Base-by-base conservation (phyloP, 2,797 vertebrate species). In the Lophius americanus region DNA sequence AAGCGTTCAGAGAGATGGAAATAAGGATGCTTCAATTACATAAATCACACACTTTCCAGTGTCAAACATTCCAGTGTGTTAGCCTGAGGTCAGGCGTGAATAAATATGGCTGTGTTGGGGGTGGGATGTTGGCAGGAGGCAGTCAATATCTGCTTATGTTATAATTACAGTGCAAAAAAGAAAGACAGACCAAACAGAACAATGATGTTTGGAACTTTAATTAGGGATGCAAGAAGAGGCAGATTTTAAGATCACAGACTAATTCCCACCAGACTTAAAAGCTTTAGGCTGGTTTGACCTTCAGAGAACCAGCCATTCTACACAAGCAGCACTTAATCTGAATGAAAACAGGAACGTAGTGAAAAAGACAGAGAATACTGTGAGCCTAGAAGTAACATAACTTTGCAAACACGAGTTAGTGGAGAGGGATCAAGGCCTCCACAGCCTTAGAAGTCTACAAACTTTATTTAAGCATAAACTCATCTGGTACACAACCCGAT, bases 1-100 rank as follows among this genome's bases (percentile, higher is more conserved):
- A 75, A 84, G 61, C 6, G 4, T 62, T 59, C 60, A 57, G 56
- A 68, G 77, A 66, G 73, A 67, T 73, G 68, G 59, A 57, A 70
- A 55, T 10, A 64, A 71, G 64, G 61, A 76, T 7, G 43, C 78
- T 48, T 81, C 68, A 66, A 58, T 83, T 79, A 76, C 53, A 69
- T 73, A 75, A 85, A 85, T 87, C 76, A 79, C 63, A 83, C 42
- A 74, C 63, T 35, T 75, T 38, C 44, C 50, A 49, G 46, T 66
- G 81, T 76, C 59, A 78, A 53, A 81, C 72, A 77, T 73, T 75
- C 71, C 64, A 64, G 68, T 59, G 50, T 5, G 53, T 68, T 14
- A 71, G 68, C 64, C 68, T 64, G 5, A 76, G 65, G 75, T 84
- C 73, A 75, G 23, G 73, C 61, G 11, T 79, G 78, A 88, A 81